Percentiles rank a stretch among this genome's conserved stretches.
These are phyloP conservation scores for Ochlodes sylvanus DNA, from an alignment of 2,888 invertebrate genomes.

Conservation along the genomic window DNA sequence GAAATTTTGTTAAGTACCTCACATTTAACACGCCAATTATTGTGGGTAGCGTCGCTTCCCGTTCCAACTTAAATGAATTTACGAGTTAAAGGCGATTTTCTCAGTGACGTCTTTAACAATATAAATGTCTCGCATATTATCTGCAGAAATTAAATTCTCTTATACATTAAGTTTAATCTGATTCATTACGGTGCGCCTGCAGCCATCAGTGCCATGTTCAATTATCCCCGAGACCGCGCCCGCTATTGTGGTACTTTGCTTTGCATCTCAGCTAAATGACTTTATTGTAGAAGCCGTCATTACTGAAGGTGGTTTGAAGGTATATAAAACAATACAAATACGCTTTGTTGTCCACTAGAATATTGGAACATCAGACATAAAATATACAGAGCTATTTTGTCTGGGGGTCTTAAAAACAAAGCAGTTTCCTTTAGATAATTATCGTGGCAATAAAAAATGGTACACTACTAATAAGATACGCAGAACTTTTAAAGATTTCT, in stretches of 20 bases:
- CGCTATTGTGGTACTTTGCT: conserved; percentile 23
- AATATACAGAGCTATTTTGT: too few relatives aligned
- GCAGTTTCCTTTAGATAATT: too few relatives aligned
- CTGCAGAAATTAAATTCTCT: conserved; percentile 27
- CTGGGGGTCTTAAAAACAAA: too few relatives aligned
- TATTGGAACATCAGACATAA: not conserved
- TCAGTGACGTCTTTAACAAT: conserved; percentile 5
- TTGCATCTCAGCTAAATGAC: conserved; percentile 22
- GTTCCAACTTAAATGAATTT: conserved; percentile 13
- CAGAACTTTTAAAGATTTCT: too few relatives aligned
- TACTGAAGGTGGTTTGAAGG: not conserved
- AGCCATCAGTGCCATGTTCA: conserved; percentile 22
- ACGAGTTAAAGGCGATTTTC: conserved; percentile 14
- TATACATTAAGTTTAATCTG: conserved; percentile 19
- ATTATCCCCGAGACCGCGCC: conserved; percentile 29
- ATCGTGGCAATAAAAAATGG: too few relatives aligned
- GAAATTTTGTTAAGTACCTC: not conserved
- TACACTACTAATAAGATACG: too few relatives aligned
- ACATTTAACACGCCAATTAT: not conserved
- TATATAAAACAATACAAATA: not conserved
- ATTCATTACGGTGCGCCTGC: conserved; percentile 20
- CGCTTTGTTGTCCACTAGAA: not conserved
- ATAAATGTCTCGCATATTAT: conserved; percentile 21
- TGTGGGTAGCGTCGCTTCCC: not conserved
- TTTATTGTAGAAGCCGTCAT: conserved; percentile 23